Percentiles rank a stretch among this genome's conserved stretches.
Evolutionary conservation across 1,140 invertebrate genomes (phyloP).

Genomic region (Helicoverpa armigera): DNA sequence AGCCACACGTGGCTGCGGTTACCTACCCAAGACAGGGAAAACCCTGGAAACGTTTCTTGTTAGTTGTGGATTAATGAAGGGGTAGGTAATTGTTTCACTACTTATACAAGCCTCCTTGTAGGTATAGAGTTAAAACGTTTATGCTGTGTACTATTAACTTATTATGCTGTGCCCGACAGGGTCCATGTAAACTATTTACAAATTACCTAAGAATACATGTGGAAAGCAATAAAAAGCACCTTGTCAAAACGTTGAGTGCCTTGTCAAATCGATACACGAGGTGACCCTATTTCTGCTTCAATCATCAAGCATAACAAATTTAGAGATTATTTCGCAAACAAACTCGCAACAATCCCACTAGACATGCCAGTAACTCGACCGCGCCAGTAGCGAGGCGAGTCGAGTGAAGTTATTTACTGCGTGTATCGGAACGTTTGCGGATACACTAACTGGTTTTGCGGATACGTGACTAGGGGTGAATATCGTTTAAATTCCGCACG

Average conservation of each 20-base stretch:
- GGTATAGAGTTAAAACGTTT: no score
- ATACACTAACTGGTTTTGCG: slow-evolving; percentile 9
- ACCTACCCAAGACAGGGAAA: slow-evolving; percentile 9
- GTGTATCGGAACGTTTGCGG: slow-evolving; percentile 27
- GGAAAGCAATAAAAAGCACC: no score
- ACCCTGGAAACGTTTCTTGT: not conserved
- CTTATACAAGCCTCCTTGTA: no score
- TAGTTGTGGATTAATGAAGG: slow-evolving; percentile 2
- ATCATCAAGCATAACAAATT: no score
- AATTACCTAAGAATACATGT: no score
- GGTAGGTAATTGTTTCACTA: not conserved
- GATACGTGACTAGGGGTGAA: slow-evolving; percentile 18
- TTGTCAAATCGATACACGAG: no score
- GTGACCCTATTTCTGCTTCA: no score
- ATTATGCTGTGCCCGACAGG: no score
- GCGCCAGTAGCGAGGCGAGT: not conserved
- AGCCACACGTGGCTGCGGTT: not conserved
- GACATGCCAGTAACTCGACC: not conserved
- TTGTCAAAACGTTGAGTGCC: no score
- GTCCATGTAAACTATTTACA: no score
- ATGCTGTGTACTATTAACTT: no score
- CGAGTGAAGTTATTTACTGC: not conserved
- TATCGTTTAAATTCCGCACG: slow-evolving; percentile 5
- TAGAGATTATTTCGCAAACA: no score
- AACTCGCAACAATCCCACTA: not conserved